Evolutionary conservation across 2,888 invertebrate genomes (phyloP).

Genomic region (Morinoia aosen): DNA sequence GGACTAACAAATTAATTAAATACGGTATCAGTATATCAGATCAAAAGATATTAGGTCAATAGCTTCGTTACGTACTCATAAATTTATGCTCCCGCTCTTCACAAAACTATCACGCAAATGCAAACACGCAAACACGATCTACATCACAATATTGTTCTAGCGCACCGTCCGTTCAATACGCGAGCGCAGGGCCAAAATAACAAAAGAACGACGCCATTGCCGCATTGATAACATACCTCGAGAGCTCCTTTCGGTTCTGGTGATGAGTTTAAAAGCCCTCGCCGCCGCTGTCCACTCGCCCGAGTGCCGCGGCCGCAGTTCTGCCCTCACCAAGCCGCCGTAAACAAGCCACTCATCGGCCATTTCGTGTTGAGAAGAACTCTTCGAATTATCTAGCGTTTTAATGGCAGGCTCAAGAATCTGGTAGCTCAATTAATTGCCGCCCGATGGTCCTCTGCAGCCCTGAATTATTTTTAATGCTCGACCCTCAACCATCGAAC

Average conservation of each 20-base stretch:
- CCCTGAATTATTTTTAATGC: slow-evolving; percentile 12
- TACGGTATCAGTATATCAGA: too few relatives aligned
- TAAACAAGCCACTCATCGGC: slow-evolving; percentile 25
- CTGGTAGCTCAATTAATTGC: neutral
- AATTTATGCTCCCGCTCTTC: neutral
- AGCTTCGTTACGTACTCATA: too few relatives aligned
- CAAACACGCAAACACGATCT: neutral
- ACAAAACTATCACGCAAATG: neutral
- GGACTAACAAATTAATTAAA: too few relatives aligned
- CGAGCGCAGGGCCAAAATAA: neutral
- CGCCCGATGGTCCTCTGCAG: neutral
- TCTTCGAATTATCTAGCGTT: slow-evolving; percentile 27
- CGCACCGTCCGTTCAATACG: neutral
- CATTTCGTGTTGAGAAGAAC: neutral
- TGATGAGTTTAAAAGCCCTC: neutral
- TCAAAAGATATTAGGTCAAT: too few relatives aligned
- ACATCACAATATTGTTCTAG: neutral
- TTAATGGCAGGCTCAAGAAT: neutral
- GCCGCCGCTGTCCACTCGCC: neutral
- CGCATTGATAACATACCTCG: neutral
- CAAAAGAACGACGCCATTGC: neutral
- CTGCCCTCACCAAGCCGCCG: neutral
- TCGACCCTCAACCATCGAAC: neutral
- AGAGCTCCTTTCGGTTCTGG: neutral
- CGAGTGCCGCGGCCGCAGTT: neutral